Base-by-base conservation (phyloP, 2,797 vertebrate genomes). In the Periparus ater region DNA sequence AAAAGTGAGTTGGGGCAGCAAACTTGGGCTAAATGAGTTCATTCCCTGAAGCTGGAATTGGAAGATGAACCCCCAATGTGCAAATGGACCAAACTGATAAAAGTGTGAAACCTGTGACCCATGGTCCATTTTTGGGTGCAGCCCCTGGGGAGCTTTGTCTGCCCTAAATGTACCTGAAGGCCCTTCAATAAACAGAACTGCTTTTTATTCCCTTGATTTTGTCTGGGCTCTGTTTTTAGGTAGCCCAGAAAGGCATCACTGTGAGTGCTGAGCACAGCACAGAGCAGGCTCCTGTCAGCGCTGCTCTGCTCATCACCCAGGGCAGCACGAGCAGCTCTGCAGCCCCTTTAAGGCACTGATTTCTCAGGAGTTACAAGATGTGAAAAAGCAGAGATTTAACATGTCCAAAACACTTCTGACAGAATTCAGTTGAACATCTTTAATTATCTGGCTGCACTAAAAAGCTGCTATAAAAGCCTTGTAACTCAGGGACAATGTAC, bases 401-500 rank as follows among this genome's bases (percentile, higher is more conserved):
- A 25, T 10, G 22, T 44, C 81, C 25, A 26, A 50, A 47, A 51
- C 63, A 71, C 34, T 68, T 92, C 71, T 60, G 34, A 36, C 44
- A 66, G 45, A 86, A 86, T 58, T 55, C n/a, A 85, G 22, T 2
- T 57, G 54, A 86, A 71, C 18, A n/a, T 27, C 30, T 77, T 88
- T 53, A 89, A 72, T 16, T 55, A 20, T 70, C 67, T 58, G 66
- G 85, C 88, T 72, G 48, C 61, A 75, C 75, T 88, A 65, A 88
- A 79, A 91, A 68, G 62, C 74, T 88, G 42, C 89, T 71, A 66
- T 92, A 71, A 92, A 73, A 57, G 45, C 58, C 42, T 70, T 76
- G 25, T 93, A 91, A 91, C 80, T 93, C 50, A 62, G 84, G 71
- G 76, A 87, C 73, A 94, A 93, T 78, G 80, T 88, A 75, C 76